Percentiles rank a stretch among this genome's conserved stretches.
Evolutionary conservation across 92 coral and sea anemone species (phyloP).

Genomic region (Metridium senile): DNA sequence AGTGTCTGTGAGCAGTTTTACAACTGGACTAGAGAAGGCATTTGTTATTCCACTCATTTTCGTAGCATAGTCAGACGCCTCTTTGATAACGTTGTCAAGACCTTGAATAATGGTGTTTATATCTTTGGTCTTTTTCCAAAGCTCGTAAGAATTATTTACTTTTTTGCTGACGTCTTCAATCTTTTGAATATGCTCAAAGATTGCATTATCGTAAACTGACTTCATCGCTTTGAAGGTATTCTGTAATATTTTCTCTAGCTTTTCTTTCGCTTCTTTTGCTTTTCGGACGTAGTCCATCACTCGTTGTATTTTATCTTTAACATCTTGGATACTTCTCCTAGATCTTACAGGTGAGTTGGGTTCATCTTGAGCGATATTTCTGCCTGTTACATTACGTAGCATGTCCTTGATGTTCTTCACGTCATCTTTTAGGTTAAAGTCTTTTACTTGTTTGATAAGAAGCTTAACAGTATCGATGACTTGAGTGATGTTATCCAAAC

Average conservation of each 20-base stretch:
- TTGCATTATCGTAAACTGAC: conserved; percentile 58
- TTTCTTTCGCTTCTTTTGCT: conserved; percentile 32
- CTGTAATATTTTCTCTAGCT: conserved; percentile 36
- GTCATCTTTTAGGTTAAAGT: conserved; percentile 85
- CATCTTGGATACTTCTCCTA: conserved; percentile 41
- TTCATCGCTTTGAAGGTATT: conserved; percentile 51
- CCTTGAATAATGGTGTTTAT: conserved; percentile 40
- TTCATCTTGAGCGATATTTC: conserved; percentile 48
- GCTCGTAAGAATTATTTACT: conserved; percentile 36
- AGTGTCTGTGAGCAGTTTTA: conserved; percentile 37
- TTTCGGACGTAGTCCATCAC: conserved; percentile 45
- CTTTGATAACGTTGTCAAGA: conserved; percentile 41
- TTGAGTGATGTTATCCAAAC: conserved; percentile 66
- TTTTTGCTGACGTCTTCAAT: conserved; percentile 45
- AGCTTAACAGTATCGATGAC: conserved; percentile 72
- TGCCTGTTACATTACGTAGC: conserved; percentile 74
- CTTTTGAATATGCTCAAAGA: conserved; percentile 41
- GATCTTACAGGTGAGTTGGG: conserved; percentile 19
- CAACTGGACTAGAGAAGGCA: conserved; percentile 51
- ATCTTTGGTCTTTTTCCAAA: conserved; percentile 50
- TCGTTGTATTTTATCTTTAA: conserved; percentile 23
- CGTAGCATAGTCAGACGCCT: conserved; percentile 52
- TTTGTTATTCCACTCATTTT: conserved; percentile 26
- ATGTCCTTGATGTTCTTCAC: conserved; percentile 76
- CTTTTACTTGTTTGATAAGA: conserved; percentile 69